Base-by-base conservation (phyloP, 2,797 vertebrate genomes). In the Crocodylus rhombifer region DNA sequence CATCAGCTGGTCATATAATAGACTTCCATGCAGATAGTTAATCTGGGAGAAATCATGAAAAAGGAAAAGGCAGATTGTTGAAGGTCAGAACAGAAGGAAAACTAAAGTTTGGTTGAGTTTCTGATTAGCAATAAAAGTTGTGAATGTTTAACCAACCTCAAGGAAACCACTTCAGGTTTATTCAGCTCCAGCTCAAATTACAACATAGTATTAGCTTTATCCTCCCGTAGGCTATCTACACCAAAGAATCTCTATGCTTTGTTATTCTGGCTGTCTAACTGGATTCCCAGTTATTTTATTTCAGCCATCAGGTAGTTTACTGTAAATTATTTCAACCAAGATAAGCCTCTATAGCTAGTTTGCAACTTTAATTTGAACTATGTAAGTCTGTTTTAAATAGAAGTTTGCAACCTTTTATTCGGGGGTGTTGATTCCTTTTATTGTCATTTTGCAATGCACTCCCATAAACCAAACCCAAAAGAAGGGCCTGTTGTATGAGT, bases 271-370 rank as follows among this genome's bases (percentile, higher is more conserved):
- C 93, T 88, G 84, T 83, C 80, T 81, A 93, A 76, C 75, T 73
- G 60, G 90, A 90, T 89, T 94, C 77, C 17, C 15, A 65, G 87
- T 86, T 90, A 91, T 92, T 83, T 94, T 79, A 74, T 75, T 78
- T 71, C 57, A 93, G 87, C 67, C 92, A 89, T 87, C 86, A 95
- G 88, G 87, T 86, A 92, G 69, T 86, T 82, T 87, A 87, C 92
- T 94, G 83, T 42, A 74, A 89, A 91, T 91, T 69, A 69, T 85
- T 57, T 67, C 18, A 64, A 90, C 55, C 17, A 28, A 14, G 78
- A 90, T 91, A 94, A 94, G 92, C 79, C 81, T 28, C 77, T 80
- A 11, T 84, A 65, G 28, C 55, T 36, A 23, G 83, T 33, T n/a
- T 16, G 93, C 80, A 74, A 89, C 56, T 20, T 88, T 81, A 57